phyloP scores from a whole-genome alignment of 1,140 invertebrate genomes.

The Ips typographus region DNA sequence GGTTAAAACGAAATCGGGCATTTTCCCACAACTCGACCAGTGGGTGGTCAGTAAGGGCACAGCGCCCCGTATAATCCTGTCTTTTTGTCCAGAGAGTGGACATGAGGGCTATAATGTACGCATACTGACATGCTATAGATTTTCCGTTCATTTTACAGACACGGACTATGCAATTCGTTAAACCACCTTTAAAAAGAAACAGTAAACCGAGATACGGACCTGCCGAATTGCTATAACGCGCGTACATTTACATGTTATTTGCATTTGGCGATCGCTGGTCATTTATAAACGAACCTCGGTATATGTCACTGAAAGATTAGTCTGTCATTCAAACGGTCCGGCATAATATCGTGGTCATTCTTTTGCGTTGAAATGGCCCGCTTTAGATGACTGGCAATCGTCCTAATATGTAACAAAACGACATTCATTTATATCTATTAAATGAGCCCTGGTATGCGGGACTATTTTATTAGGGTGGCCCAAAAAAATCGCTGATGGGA shows the following conservation, averaged over 20 bases:
- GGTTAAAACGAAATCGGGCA: constrained; percentile 30
- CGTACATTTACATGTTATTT: constrained; percentile 49
- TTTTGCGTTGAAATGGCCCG: constrained; percentile 37
- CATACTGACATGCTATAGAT: constrained; percentile 19
- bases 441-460: constrained; percentile 27
- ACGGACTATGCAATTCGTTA: background rate
- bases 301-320: constrained; percentile 50
- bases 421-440: constrained; percentile 39
- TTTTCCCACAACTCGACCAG: constrained; percentile 30
- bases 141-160: constrained; percentile 10
- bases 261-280: constrained; percentile 48
- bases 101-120: constrained; percentile 28
- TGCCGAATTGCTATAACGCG: constrained; percentile 12
- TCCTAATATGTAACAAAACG: constrained; percentile 38
- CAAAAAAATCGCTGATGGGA: no score
- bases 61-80: constrained; percentile 33
- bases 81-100: constrained; percentile 33
- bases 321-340: constrained; percentile 47
- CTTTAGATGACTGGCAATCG: constrained; percentile 40
- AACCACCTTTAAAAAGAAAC: background rate
- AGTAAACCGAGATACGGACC: background rate
- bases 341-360: constrained; percentile 41
- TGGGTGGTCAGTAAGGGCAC: constrained; percentile 32
- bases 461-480: constrained; percentile 23
- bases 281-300: constrained; percentile 48